Conservation (phyloP, 2,888 invertebrate species). For the Heliconius erato region DNA sequence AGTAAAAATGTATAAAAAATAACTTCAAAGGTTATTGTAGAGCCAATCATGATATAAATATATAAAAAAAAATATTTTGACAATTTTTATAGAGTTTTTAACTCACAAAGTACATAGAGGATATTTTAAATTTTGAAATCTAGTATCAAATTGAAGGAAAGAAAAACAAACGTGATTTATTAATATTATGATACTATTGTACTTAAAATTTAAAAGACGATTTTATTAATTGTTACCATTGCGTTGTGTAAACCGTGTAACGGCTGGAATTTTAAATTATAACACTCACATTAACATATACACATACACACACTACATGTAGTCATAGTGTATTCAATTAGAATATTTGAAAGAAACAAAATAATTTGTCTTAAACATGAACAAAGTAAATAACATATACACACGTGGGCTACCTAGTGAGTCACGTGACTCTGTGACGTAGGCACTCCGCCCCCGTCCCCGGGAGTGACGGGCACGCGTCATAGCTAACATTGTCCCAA, state of each 20-base stretch:
- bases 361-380: neutral
- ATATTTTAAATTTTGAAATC: conserved; percentile 14
- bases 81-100: conserved; percentile 23
- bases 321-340: conserved; percentile 3
- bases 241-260: neutral
- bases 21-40: neutral
- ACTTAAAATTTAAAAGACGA: conserved; percentile 8
- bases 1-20: neutral
- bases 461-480: no score
- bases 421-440: neutral
- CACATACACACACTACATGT: neutral
- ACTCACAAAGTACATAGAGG: conserved; percentile 12
- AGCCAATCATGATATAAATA: conserved; percentile 1
- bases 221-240: conserved; percentile 14
- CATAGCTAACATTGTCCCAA: conserved; percentile 41
- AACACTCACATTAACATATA: neutral
- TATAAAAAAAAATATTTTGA: conserved; percentile 7
- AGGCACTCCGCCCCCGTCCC: no score
- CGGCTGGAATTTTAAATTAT: conserved; percentile 10
- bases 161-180: conserved; percentile 17
- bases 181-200: conserved; percentile 10
- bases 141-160: neutral
- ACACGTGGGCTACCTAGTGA: neutral
- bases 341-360: conserved; percentile 9
- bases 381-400: neutral